Evolutionary conservation across 2,113 vertebrate genomes (phyloP).

Genomic region (Sander lucioperca): DNA sequence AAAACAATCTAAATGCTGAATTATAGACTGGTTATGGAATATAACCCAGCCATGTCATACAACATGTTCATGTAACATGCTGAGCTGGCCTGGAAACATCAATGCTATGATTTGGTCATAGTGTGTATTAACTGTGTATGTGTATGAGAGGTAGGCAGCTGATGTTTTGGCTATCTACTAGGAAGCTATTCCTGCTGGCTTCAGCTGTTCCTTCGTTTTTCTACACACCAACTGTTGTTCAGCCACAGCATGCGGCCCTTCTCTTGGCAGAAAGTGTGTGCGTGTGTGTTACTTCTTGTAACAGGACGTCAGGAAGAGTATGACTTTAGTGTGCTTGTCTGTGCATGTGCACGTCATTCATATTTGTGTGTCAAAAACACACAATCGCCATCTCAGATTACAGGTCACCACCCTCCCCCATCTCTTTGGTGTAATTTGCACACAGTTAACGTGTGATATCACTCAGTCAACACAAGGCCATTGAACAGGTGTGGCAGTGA

Average conservation of each 20-base stretch:
- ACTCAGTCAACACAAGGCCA: constrained; percentile 66
- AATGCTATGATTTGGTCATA: constrained; percentile 14
- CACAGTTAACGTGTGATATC: constrained; percentile 56
- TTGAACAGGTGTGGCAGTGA: constrained; percentile 71
- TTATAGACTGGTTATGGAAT: constrained; percentile 32
- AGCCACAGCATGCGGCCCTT: constrained; percentile 44
- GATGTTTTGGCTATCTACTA: constrained; percentile 51
- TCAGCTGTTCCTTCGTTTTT: constrained; percentile 68
- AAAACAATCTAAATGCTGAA: constrained; percentile 29
- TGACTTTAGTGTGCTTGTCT: background rate
- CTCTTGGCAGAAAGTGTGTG: background rate
- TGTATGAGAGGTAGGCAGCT: constrained; percentile 45
- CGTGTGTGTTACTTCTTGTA: constrained; percentile 39
- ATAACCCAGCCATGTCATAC: background rate
- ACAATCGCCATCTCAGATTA: constrained; percentile 28
- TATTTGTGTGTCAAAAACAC: constrained; percentile 11
- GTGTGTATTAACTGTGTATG: constrained; percentile 22
- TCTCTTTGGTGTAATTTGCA: constrained; percentile 44
- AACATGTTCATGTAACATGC: constrained; percentile 12
- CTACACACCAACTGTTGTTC: constrained; percentile 66
- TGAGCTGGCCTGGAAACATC: constrained; percentile 31
- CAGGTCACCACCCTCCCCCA: background rate
- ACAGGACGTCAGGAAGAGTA: constrained; percentile 15
- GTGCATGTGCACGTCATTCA: background rate
- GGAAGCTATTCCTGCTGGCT: constrained; percentile 47